phyloP scores from a whole-genome alignment of 2,113 vertebrate genomes.

The Cinclus cinclus region DNA sequence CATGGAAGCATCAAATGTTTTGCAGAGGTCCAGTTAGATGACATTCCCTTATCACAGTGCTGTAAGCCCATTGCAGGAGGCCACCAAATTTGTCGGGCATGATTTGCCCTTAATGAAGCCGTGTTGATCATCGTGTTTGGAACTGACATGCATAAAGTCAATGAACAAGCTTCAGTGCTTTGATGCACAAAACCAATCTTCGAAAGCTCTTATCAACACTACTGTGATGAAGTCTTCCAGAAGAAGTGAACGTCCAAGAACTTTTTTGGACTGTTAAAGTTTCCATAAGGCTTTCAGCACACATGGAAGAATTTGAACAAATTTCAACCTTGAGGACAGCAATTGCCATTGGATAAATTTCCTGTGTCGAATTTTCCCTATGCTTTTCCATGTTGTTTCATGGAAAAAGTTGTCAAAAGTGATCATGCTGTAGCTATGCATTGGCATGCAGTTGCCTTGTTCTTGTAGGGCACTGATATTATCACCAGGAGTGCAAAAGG shows the following conservation, averaged over 20 bases:
- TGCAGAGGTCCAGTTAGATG: not conserved
- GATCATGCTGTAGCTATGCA: not conserved
- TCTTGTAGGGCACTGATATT: not conserved
- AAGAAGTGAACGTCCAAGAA: not conserved
- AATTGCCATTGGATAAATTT: not conserved
- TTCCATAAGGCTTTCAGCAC: not conserved
- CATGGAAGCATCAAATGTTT: not conserved
- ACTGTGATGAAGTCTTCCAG: not conserved
- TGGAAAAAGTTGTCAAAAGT: not conserved
- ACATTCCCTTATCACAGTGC: not conserved
- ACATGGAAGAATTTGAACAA: not conserved
- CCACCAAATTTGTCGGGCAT: not conserved
- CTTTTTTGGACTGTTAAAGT: not conserved
- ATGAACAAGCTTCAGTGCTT: not conserved
- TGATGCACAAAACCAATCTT: not conserved
- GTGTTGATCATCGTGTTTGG: not conserved
- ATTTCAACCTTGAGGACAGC: not conserved
- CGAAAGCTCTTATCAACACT: not conserved
- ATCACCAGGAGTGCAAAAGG: not conserved
- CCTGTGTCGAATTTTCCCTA: not conserved
- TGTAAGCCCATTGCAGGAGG: rapidly evolving
- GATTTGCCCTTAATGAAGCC: not conserved
- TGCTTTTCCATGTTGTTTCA: not conserved
- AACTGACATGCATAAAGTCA: not conserved
- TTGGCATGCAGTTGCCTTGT: not conserved